phyloP scores from a whole-genome alignment of 2,888 invertebrate species.

The Cylloceria caligata region DNA sequence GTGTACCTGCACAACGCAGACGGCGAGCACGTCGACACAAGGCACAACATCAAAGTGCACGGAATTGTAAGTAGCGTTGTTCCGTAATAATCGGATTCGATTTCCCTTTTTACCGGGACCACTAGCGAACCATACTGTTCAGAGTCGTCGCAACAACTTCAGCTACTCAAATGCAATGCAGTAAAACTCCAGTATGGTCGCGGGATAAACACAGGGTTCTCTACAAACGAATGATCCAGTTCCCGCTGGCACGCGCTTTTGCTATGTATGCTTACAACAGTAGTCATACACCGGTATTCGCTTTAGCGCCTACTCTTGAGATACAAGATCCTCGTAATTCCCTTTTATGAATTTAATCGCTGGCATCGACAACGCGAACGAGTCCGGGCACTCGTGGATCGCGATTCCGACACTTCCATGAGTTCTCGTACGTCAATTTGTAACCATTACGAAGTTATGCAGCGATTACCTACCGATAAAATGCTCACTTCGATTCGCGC shows the following conservation, averaged over 20 bases:
- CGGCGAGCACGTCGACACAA: conserved; percentile 15
- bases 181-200: conserved; percentile 44
- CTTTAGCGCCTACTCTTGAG: not conserved
- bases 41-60: conserved; percentile 23
- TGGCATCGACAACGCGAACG: conserved; percentile 50
- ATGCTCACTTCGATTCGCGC: conserved; percentile 57
- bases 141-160: conserved; percentile 12
- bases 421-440: conserved; percentile 71
- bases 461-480: conserved; percentile 73
- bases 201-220: not conserved
- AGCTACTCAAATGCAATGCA: conserved; percentile 13
- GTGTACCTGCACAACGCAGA: not conserved
- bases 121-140: conserved; percentile 20
- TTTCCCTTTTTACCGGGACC: conserved; percentile 43
- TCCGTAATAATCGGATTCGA: conserved; percentile 56
- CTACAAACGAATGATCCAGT: conserved; percentile 22
- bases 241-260: conserved; percentile 55
- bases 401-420: conserved; percentile 39
- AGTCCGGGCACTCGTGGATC: conserved; percentile 11
- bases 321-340: conserved; percentile 59
- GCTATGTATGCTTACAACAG: conserved; percentile 10
- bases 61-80: conserved; percentile 7
- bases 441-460: conserved; percentile 74
- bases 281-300: not conserved
- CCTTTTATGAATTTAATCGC: conserved; percentile 66